Base-by-base conservation (phyloP, 2,113 vertebrate species). In the Delphinus delphis region DNA sequence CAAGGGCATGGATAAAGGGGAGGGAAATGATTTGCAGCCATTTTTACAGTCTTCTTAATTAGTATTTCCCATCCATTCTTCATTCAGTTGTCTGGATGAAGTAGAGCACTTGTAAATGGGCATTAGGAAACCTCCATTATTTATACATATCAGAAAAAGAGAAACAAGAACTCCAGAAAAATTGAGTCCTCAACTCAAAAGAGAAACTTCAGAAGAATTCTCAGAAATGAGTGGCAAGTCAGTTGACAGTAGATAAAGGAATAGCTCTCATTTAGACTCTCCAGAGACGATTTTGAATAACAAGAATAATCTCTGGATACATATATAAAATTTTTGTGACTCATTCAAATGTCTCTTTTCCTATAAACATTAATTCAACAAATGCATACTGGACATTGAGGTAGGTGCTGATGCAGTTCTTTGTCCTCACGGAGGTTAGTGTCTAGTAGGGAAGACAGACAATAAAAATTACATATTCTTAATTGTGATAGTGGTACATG, bases 271-370 rank as follows among this genome's bases (percentile, higher is more conserved):
- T 53, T 92, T 93, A 47, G 47, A 92, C 50, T 80, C 70, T 94
- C 25, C 73, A 90, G 47, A 77, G 65, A 96, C 20, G 18, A 76
- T 71, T 95, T 88, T 50, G 65, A 77, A 47, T 93, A 62, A 65
- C 17, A 91, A 65, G n/a, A 88, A 62, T 81, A 84, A 83, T 95
- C 53, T 97, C 67, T 93, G 71, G 85, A 65, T 25, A 73, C 10
- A 47, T 26, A 26, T 12, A 55, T 41, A 79, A 13, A 70, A 77
- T 92, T 93, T 84, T 55, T 55, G 31, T 67, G 60, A 90, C 6
- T 86, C 60, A 88, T 81, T 85, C n/a, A 80, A 84, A 73, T 62
- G 18, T 63, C 50, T 96, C 73, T 80, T 76, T 92, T 96, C 91
- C 82, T 87, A 31, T 28, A 96, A 96, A 91, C 8, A 20, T 79